Conservation (phyloP, 1,140 invertebrate genomes). For the Philaenus spumarius region DNA sequence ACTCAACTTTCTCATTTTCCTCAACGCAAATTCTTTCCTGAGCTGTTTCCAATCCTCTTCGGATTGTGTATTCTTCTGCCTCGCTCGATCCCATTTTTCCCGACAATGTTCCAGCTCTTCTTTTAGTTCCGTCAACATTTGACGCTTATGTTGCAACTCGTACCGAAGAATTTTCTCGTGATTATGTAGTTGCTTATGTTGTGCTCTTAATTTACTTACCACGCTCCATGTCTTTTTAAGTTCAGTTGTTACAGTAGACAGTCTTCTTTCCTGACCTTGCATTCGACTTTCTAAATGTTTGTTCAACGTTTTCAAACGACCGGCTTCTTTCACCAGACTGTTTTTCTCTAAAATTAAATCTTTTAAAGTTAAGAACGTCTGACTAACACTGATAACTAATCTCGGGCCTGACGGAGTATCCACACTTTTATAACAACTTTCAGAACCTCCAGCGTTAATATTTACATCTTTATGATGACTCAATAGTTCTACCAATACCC, state of each 20-base stretch:
- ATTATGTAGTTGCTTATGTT: slow-evolving; percentile 80
- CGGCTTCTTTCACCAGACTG: slow-evolving; percentile 73
- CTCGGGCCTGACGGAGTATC: slow-evolving; percentile 63
- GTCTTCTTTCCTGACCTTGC: slow-evolving; percentile 53
- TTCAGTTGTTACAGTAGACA: slow-evolving; percentile 74
- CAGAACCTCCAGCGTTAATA: slow-evolving; percentile 32
- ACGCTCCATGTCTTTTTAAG: slow-evolving; percentile 82
- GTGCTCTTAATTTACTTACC: slow-evolving; percentile 68
- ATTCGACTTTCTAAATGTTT: slow-evolving; percentile 69
- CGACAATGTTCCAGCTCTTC: slow-evolving; percentile 76
- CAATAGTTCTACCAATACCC: slow-evolving; percentile 65
- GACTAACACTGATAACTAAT: slow-evolving; percentile 74
- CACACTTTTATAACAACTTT: slow-evolving; percentile 68
- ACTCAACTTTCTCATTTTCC: slow-evolving; percentile 51
- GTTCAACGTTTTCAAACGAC: slow-evolving; percentile 73
- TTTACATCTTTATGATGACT: slow-evolving; percentile 55
- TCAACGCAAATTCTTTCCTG: slow-evolving; percentile 68
- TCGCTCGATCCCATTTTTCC: slow-evolving; percentile 77
- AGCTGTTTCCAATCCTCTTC: slow-evolving; percentile 76
- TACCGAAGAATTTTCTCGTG: slow-evolving; percentile 83
- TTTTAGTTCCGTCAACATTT: slow-evolving; percentile 73
- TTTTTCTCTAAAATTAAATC: slow-evolving; percentile 84
- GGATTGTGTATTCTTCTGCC: slow-evolving; percentile 77
- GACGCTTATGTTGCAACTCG: slow-evolving; percentile 81
- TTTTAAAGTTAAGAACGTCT: slow-evolving; percentile 81